phyloP scores from a whole-genome alignment of 2,797 vertebrate species.

The Ptychobarbus kaznakovi region DNA sequence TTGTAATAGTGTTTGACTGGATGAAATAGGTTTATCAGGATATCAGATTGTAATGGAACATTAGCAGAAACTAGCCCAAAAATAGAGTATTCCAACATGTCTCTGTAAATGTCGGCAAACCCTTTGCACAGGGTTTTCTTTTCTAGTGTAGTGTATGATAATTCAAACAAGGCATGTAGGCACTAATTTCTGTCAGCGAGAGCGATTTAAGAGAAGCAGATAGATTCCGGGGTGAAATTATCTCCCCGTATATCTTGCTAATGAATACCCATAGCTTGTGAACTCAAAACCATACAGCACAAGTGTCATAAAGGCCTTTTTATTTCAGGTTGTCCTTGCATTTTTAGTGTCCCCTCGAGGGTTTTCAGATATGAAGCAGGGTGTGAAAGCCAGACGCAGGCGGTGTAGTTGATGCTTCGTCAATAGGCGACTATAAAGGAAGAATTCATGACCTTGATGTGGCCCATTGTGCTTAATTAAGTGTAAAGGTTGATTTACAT shows the following conservation, averaged over 20 bases:
- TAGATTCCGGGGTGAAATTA: slow-evolving; percentile 16
- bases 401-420: slow-evolving; percentile 79
- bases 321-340: slow-evolving; percentile 77
- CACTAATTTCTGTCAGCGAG: slow-evolving; percentile 20
- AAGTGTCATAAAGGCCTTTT: slow-evolving; percentile 60
- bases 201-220: slow-evolving; percentile 19
- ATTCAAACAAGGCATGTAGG: neutral
- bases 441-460: slow-evolving; percentile 80
- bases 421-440: slow-evolving; percentile 81
- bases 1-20: neutral
- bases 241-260: slow-evolving; percentile 41
- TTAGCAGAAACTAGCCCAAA: slow-evolving; percentile 3
- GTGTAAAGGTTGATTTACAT: slow-evolving; percentile 83
- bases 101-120: slow-evolving; percentile 25
- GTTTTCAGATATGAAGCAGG: slow-evolving; percentile 78
- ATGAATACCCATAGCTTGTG: slow-evolving; percentile 62
- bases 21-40: slow-evolving; percentile 20
- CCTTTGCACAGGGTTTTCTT: neutral
- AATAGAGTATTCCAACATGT: slow-evolving; percentile 9
- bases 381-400: slow-evolving; percentile 76
- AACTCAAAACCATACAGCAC: slow-evolving; percentile 53
- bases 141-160: slow-evolving; percentile 18
- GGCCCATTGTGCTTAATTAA: slow-evolving; percentile 80
- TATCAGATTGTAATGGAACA: slow-evolving; percentile 9
- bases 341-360: slow-evolving; percentile 71